Evolutionary conservation across 2,797 vertebrate genomes (phyloP).

Genomic region (Pachyuromys duprasi): DNA sequence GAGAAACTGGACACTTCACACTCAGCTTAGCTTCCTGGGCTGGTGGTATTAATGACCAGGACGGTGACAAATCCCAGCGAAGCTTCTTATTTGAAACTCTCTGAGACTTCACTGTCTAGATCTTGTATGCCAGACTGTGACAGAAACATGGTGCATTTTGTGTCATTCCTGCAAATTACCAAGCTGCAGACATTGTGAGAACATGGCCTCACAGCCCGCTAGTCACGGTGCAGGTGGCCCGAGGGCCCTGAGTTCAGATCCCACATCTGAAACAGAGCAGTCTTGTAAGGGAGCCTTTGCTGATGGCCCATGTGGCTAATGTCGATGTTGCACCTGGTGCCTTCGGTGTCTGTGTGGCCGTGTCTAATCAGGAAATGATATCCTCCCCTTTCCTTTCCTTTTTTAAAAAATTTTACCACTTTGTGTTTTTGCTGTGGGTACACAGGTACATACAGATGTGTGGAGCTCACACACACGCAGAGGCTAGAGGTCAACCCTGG

Average conservation of each 20-base stretch:
- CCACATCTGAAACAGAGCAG: neutral
- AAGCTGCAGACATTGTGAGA: no score
- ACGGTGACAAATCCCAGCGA: neutral
- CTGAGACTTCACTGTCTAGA: rapidly evolving
- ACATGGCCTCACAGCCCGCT: no score
- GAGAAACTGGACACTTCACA: neutral
- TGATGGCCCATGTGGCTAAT: neutral
- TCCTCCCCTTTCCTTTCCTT: neutral
- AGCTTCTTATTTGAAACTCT: neutral
- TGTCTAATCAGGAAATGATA: neutral
- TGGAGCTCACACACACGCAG: neutral
- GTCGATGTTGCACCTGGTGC: neutral
- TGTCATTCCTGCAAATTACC: neutral
- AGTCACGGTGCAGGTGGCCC: neutral
- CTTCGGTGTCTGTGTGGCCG: neutral
- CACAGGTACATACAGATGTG: neutral
- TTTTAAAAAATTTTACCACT: neutral
- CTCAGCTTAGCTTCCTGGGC: neutral
- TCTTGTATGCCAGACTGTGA: neutral
- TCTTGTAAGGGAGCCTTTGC: neutral
- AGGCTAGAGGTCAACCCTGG: neutral
- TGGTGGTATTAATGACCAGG: neutral
- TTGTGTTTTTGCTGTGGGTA: neutral
- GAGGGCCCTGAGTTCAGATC: neutral
- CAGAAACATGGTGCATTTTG: rapidly evolving